Conservation (phyloP, 2,113 vertebrate genomes). For the Oceanodroma tethys region DNA sequence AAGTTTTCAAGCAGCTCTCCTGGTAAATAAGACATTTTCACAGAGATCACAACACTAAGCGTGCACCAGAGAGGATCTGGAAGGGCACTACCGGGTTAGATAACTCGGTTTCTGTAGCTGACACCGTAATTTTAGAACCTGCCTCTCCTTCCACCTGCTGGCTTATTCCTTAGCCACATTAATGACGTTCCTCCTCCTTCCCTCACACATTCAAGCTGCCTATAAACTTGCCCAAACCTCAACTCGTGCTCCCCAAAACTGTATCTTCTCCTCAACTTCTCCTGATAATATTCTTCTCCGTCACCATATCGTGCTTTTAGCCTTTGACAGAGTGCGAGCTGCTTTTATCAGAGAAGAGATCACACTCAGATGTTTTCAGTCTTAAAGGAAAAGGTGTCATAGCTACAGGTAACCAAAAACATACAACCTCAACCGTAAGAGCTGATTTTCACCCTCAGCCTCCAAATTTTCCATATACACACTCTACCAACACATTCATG, state of each 20-base stretch:
- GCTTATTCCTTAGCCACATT: background rate
- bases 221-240: background rate
- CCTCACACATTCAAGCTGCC: too few species aligned
- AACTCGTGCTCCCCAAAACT: background rate
- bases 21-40: background rate
- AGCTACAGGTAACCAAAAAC: background rate
- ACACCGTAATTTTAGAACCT: background rate
- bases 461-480: background rate
- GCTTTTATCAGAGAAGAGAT: background rate
- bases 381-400: background rate
- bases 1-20: background rate
- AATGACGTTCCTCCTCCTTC: background rate
- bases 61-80: background rate
- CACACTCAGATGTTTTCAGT: background rate
- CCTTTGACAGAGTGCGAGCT: background rate
- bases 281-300: background rate
- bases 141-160: background rate
- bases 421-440: background rate
- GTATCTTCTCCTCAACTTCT: background rate
- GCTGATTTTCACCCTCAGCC: background rate
- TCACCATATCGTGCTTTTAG: background rate
- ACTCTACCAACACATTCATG: background rate
- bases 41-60: background rate
- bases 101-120: background rate
- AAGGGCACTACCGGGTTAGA: background rate